phyloP scores from a whole-genome alignment of 2,888 invertebrate species.

The Holacanthella duospinosa region DNA sequence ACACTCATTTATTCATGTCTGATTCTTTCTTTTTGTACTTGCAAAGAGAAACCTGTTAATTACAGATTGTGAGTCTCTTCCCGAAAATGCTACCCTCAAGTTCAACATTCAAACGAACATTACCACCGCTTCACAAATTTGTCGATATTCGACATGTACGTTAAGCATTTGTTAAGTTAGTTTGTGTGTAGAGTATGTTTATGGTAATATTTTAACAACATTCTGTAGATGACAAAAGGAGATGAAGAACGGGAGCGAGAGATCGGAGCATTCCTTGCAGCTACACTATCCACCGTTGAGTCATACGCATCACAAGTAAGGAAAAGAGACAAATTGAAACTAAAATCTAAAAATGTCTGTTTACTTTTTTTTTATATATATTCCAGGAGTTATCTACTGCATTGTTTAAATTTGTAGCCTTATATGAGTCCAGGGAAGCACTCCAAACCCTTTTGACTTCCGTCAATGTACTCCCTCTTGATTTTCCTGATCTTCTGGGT shows the following conservation, averaged over 20 bases:
- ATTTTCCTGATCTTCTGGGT: slow-evolving; percentile 43
- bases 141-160: slow-evolving; percentile 42
- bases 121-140: slow-evolving; percentile 45
- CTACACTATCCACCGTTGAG: slow-evolving; percentile 39
- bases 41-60: too few species aligned
- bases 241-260: slow-evolving; percentile 39
- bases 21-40: not conserved
- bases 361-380: not conserved
- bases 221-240: slow-evolving; percentile 40
- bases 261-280: slow-evolving; percentile 42
- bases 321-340: too few species aligned
- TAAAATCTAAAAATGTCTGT: not conserved
- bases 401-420: slow-evolving; percentile 30
- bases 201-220: too few species aligned
- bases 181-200: too few species aligned
- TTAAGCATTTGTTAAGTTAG: too few species aligned
- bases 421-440: slow-evolving; percentile 24
- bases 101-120: slow-evolving; percentile 42
- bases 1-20: not conserved
- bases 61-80: slow-evolving; percentile 45
- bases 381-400: slow-evolving; percentile 32
- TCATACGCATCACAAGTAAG: slow-evolving; percentile 38
- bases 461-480: slow-evolving; percentile 33
- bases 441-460: slow-evolving; percentile 20
- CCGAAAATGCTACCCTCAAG: slow-evolving; percentile 43